Conservation (phyloP, 2,113 vertebrate genomes). For the Naja naja region DNA sequence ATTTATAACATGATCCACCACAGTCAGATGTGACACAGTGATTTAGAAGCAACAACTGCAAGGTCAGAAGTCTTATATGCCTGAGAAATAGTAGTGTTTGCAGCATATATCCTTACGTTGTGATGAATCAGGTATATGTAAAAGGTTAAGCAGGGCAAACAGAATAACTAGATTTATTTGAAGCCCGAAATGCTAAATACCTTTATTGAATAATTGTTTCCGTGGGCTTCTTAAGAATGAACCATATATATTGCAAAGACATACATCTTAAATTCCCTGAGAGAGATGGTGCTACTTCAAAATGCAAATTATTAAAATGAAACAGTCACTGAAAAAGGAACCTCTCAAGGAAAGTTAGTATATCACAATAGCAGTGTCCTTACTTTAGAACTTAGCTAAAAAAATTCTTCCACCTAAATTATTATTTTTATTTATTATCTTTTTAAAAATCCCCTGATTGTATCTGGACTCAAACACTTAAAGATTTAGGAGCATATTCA, state of each 20-base stretch:
- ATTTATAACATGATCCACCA: slow-evolving; percentile 60
- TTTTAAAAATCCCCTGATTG: not conserved
- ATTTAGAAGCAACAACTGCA: slow-evolving; percentile 60
- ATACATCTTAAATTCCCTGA: not conserved
- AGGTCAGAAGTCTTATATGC: slow-evolving; percentile 60
- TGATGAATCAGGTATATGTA: slow-evolving; percentile 57
- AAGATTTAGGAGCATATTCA: not conserved
- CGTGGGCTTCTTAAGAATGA: not conserved
- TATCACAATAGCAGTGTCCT: not conserved
- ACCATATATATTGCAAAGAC: not conserved
- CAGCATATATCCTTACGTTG: slow-evolving; percentile 45
- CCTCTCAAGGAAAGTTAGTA: not conserved
- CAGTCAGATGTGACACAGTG: slow-evolving; percentile 42
- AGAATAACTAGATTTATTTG: slow-evolving; percentile 5
- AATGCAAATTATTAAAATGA: not conserved
- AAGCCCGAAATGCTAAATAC: slow-evolving; percentile 42
- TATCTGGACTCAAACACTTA: not conserved
- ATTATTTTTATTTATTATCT: not conserved
- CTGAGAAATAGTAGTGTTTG: slow-evolving; percentile 37
- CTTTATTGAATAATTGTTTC: not conserved
- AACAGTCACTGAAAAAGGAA: not conserved
- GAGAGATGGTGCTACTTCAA: not conserved
- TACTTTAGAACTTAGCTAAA: not conserved
- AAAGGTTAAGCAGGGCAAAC: slow-evolving; percentile 52
- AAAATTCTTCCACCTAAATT: not conserved